Conservation (phyloP, 2,888 invertebrate species). For the Diplolepis rosae region DNA sequence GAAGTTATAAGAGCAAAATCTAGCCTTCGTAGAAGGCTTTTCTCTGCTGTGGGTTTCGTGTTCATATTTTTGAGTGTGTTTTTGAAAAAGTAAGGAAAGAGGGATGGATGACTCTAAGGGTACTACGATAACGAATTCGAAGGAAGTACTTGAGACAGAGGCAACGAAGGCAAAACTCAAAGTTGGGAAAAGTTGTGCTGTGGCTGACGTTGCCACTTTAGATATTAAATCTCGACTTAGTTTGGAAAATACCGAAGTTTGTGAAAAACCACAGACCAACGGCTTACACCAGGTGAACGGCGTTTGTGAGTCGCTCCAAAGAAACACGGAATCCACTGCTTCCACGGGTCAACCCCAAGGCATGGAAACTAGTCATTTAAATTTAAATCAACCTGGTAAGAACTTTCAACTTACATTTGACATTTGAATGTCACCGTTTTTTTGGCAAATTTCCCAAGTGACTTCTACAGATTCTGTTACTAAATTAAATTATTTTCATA, state of each 20-base stretch:
- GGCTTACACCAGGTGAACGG: conserved; percentile 67
- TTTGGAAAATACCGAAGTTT: conserved; percentile 50
- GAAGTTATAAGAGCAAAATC: conserved; percentile 29
- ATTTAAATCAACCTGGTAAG: conserved; percentile 62
- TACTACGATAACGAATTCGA: not conserved
- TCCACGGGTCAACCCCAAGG: conserved; percentile 55
- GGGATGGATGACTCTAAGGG: conserved; percentile 5
- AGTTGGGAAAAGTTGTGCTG: conserved; percentile 49
- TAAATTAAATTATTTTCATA: no score
- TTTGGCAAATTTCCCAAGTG: conserved; percentile 9
- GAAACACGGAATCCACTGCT: conserved; percentile 49
- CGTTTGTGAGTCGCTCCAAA: conserved; percentile 59
- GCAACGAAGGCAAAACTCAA: conserved; percentile 52
- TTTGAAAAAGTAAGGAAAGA: conserved; percentile 26
- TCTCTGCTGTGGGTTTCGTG: not conserved
- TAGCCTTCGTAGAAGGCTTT: conserved; percentile 22
- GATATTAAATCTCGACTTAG: conserved; percentile 68
- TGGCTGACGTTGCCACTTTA: conserved; percentile 59
- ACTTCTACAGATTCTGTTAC: no score
- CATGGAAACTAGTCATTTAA: conserved; percentile 69
- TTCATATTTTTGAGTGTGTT: conserved; percentile 8
- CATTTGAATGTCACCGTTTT: conserved; percentile 19
- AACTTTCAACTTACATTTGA: conserved; percentile 5
- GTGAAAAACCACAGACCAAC: conserved; percentile 58
- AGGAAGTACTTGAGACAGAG: conserved; percentile 50